A percentile compares a stretch with the other conserved stretches of the same genome.
phyloP scores from a whole-genome alignment of 1,140 invertebrate species.

The Anastatus disparis region DNA sequence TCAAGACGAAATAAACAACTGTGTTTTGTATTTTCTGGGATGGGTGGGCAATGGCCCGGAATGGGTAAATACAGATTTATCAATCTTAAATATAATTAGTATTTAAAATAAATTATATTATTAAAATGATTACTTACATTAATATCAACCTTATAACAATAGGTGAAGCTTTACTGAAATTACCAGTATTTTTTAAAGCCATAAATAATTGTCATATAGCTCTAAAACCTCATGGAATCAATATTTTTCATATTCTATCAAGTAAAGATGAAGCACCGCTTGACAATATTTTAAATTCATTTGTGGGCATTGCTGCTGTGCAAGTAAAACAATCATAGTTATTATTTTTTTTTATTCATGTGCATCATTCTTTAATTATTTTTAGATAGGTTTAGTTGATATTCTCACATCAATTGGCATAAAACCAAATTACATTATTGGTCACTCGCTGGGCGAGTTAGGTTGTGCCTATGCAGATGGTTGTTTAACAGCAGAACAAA shows the following conservation, averaged over 20 bases:
- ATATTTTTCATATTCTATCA: constrained; percentile 84
- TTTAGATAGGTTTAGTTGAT: constrained; percentile 79
- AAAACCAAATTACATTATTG: constrained; percentile 79
- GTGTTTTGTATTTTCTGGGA: constrained; percentile 91
- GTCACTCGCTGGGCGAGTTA: constrained; percentile 83
- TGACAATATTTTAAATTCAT: constrained; percentile 86
- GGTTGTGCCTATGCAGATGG: constrained; percentile 88
- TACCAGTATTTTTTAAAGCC: constrained; percentile 73
- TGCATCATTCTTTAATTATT: not conserved
- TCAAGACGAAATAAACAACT: constrained; percentile 74
- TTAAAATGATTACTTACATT: too few species aligned
- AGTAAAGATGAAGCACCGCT: constrained; percentile 78
- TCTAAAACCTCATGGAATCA: constrained; percentile 78
- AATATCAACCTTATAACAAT: too few species aligned
- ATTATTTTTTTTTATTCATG: not conserved
- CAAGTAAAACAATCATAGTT: constrained; percentile 68
- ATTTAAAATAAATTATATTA: not conserved
- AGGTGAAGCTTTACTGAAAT: constrained; percentile 68
- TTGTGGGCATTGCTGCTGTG: constrained; percentile 89
- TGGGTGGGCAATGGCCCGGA: constrained; percentile 89
- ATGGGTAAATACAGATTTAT: constrained; percentile 76
- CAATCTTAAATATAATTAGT: not conserved
- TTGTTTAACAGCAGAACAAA: constrained; percentile 82
- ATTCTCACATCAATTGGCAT: constrained; percentile 74
- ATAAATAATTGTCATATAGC: constrained; percentile 77